Conservation (phyloP, 2,113 vertebrate species). For the Accipiter virgatus region DNA sequence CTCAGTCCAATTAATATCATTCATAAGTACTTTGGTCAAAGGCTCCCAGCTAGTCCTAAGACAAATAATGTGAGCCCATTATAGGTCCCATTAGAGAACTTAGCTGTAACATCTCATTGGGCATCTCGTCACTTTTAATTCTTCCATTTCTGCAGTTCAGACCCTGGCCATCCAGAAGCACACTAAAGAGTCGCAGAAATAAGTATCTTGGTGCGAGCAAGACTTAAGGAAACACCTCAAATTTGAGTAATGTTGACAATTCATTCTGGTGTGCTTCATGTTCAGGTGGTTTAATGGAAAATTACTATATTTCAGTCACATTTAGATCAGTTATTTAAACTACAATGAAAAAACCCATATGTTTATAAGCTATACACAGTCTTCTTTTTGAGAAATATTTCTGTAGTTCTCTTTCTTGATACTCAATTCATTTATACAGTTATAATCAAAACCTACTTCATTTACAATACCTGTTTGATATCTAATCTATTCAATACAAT, state of each 20-base stretch:
- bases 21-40: not conserved
- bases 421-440: not conserved
- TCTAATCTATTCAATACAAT: slow-evolving; percentile 42
- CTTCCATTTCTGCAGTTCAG: not conserved
- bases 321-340: not conserved
- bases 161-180: not conserved
- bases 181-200: not conserved
- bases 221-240: not conserved
- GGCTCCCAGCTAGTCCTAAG: not conserved
- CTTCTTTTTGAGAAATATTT: slow-evolving; percentile 15
- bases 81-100: not conserved
- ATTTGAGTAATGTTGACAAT: not conserved
- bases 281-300: not conserved
- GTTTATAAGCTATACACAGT: not conserved
- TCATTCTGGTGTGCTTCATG: not conserved
- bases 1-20: not conserved
- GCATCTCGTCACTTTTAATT: not conserved
- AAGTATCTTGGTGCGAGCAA: not conserved
- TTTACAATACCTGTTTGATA: slow-evolving; percentile 34
- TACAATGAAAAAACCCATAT: not conserved
- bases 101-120: not conserved
- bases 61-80: not conserved
- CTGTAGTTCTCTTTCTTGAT: not conserved
- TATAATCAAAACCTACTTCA: slow-evolving; percentile 38
- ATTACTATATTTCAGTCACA: not conserved